phyloP scores from a whole-genome alignment of 1,140 invertebrate species.

The Muscidifurax raptorellus region DNA sequence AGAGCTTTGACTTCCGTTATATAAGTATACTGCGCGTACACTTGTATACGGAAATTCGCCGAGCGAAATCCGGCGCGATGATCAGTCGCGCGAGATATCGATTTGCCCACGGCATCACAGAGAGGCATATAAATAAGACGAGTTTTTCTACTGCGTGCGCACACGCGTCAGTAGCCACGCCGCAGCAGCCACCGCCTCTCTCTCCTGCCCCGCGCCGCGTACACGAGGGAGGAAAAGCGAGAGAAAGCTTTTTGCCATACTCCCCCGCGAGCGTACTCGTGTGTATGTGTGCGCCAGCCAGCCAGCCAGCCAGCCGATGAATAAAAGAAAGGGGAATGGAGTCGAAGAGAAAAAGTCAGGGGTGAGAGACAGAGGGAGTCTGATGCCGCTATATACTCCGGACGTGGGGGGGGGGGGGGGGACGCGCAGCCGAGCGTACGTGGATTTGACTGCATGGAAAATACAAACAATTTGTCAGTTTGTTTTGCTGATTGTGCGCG shows the following conservation, averaged over 20 bases:
- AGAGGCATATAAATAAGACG: slow-evolving; percentile 74
- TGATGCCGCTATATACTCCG: background rate
- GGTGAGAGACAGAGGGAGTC: slow-evolving; percentile 9
- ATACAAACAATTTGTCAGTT: slow-evolving; percentile 52
- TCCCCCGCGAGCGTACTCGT: background rate
- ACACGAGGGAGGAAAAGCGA: slow-evolving; percentile 46
- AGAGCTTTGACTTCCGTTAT: background rate
- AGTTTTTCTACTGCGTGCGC: slow-evolving; percentile 74
- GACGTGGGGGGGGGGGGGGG: background rate
- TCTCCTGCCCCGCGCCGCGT: background rate
- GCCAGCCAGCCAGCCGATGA: slow-evolving; percentile 9
- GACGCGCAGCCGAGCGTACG: background rate
- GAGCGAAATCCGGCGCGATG: background rate
- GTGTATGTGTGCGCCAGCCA: background rate
- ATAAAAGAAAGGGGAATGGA: slow-evolving; percentile 44
- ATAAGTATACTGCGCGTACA: no score
- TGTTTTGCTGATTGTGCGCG: slow-evolving; percentile 44
- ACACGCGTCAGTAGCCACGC: slow-evolving; percentile 73
- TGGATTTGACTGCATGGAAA: slow-evolving; percentile 42
- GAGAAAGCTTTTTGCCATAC: slow-evolving; percentile 49
- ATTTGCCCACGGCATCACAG: slow-evolving; percentile 66
- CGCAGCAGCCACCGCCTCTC: slow-evolving; percentile 52
- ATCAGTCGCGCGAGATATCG: slow-evolving; percentile 69
- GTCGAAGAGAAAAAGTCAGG: slow-evolving; percentile 47
- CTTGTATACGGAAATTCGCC: background rate